Evolutionary conservation across 2,113 vertebrate species (phyloP).

Genomic region (Peromyscus maniculatus): DNA sequence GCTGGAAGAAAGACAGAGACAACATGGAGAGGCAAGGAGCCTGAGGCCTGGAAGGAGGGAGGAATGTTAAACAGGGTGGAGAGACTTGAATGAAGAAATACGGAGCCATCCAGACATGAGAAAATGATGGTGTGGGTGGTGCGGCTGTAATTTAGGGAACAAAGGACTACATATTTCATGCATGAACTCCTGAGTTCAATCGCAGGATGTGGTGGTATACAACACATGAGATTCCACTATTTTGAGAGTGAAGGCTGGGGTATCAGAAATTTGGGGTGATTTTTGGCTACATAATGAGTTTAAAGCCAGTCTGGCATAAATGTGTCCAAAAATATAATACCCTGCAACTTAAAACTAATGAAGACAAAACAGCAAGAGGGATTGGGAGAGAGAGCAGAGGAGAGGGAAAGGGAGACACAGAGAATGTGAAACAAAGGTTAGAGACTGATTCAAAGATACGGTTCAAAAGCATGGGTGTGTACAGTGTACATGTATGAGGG

Average conservation of each 20-base stretch:
- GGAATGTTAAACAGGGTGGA: background rate
- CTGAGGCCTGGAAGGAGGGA: background rate
- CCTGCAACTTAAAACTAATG: background rate
- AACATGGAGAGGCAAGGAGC: background rate
- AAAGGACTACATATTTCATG: background rate
- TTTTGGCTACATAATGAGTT: background rate
- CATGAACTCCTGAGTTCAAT: background rate
- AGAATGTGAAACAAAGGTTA: background rate
- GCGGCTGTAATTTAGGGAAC: rapidly evolving
- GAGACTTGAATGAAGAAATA: background rate
- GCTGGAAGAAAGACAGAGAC: background rate
- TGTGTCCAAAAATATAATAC: background rate
- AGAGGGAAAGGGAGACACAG: background rate
- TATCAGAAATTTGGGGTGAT: background rate
- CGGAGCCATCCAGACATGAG: background rate
- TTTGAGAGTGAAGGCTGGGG: background rate
- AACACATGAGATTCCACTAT: background rate
- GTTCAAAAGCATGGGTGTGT: background rate
- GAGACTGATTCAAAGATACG: background rate
- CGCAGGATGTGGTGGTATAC: background rate
- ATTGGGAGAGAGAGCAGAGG: background rate
- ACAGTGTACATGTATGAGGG: background rate
- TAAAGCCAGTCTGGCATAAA: background rate
- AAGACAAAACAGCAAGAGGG: too few relatives aligned
- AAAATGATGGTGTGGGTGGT: background rate